Conservation (phyloP, 2,113 vertebrate species). For the Muntiacus reevesi region DNA sequence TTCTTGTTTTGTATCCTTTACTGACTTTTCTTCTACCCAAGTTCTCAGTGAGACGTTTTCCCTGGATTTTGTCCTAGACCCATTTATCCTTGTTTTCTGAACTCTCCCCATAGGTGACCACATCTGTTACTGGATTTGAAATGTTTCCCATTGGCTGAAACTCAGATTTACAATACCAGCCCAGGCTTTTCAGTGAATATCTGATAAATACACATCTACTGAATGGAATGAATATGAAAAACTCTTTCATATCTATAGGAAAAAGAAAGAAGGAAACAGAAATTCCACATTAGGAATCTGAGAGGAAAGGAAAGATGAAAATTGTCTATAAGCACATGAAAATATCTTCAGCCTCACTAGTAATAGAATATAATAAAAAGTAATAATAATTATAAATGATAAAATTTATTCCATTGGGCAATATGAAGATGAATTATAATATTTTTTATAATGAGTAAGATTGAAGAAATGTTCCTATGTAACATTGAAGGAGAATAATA, state of each 20-base stretch:
- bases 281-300: neutral
- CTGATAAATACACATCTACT: neutral
- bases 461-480: neutral
- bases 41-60: neutral
- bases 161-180: neutral
- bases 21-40: neutral
- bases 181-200: neutral
- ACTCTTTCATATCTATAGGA: neutral
- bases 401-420: neutral
- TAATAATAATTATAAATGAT: neutral
- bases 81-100: neutral
- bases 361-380: neutral
- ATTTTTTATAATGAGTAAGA: neutral
- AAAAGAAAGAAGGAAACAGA: neutral
- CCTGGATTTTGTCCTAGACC: neutral
- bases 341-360: neutral
- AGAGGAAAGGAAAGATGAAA: neutral
- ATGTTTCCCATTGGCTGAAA: neutral
- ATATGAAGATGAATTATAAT: neutral
- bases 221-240: neutral
- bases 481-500: neutral
- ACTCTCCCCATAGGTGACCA: neutral
- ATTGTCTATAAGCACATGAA: neutral
- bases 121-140: neutral
- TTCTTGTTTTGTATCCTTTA: neutral